Percentiles rank a stretch among this genome's conserved stretches.
These are phyloP conservation scores for Augochlorella aurata DNA, from an alignment of 2,888 invertebrate genomes.

Conservation along the genomic window DNA sequence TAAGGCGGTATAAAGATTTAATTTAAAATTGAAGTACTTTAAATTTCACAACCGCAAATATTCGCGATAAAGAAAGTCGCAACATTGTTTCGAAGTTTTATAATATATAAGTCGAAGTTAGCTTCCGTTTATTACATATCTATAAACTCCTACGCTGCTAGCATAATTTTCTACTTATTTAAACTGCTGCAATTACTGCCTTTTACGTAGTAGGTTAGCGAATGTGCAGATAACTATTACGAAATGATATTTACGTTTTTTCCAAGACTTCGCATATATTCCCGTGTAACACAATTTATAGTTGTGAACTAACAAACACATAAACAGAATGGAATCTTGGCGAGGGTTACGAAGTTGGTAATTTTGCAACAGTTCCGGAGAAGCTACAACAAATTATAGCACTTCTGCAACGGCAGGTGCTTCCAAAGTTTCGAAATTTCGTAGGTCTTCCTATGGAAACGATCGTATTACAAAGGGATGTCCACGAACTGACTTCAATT, in stretches of 20 bases:
- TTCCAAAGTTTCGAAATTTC: slow-evolving; percentile 52
- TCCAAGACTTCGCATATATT: not conserved
- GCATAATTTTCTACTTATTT: no score
- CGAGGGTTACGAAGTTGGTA: slow-evolving; percentile 26
- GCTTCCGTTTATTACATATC: no score
- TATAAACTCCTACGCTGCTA: no score
- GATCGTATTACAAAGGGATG: slow-evolving; percentile 51
- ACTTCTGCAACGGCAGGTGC: slow-evolving; percentile 47
- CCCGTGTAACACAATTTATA: not conserved
- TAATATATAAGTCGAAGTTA: no score
- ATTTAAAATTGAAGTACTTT: no score
- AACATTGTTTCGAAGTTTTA: no score
- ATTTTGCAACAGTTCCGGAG: slow-evolving; percentile 49
- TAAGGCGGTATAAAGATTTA: no score
- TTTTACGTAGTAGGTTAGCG: not conserved
- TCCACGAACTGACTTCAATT: slow-evolving; percentile 42
- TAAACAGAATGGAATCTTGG: slow-evolving; percentile 35
- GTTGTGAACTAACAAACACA: not conserved
- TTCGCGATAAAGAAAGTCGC: no score
- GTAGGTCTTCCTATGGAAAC: slow-evolving; percentile 42
- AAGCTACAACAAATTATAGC: slow-evolving; percentile 49
- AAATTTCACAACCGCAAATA: no score
- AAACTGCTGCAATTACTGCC: not conserved
- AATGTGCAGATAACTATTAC: not conserved
- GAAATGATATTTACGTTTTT: not conserved